Conservation (phyloP, 1,140 invertebrate genomes). For the Caligus rogercresseyi region DNA sequence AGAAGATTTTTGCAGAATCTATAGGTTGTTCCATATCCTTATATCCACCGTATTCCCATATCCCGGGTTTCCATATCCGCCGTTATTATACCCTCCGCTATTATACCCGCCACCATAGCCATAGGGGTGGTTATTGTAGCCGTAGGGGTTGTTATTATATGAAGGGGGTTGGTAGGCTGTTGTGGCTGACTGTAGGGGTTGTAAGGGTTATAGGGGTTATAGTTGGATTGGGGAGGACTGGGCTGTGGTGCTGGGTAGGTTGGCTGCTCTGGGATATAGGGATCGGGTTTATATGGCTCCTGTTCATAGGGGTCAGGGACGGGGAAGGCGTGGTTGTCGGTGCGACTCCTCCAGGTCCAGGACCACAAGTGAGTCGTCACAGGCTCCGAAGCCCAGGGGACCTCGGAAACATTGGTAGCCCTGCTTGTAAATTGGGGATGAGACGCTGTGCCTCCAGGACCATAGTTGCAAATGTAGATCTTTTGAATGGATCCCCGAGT, state of each 20-base stretch:
- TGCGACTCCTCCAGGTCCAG: background rate
- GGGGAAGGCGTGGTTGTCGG: too few relatives aligned
- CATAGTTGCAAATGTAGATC: constrained; percentile 24
- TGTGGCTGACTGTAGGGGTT: background rate
- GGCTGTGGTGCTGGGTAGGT: background rate
- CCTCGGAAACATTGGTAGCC: constrained; percentile 21
- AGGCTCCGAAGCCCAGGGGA: constrained; percentile 14
- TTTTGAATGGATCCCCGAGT: background rate
- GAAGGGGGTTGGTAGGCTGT: background rate
- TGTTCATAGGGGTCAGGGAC: background rate
- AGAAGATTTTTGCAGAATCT: background rate
- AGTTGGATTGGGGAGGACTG: background rate
- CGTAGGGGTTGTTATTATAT: background rate
- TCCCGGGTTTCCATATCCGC: too few relatives aligned
- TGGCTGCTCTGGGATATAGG: background rate
- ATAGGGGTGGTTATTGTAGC: background rate
- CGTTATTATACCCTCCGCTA: too few relatives aligned
- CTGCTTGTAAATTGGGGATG: constrained; percentile 11
- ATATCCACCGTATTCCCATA: too few relatives aligned
- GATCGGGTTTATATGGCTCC: background rate
- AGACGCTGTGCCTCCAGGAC: constrained; percentile 22
- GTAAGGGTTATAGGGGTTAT: background rate
- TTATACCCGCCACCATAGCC: too few relatives aligned
- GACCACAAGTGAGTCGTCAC: background rate
- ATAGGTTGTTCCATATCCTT: background rate